Evolutionary conservation across 2,113 vertebrate species (phyloP), one percentile per base, ranked within the genome.

Genomic region (Sturnus vulgaris): DNA sequence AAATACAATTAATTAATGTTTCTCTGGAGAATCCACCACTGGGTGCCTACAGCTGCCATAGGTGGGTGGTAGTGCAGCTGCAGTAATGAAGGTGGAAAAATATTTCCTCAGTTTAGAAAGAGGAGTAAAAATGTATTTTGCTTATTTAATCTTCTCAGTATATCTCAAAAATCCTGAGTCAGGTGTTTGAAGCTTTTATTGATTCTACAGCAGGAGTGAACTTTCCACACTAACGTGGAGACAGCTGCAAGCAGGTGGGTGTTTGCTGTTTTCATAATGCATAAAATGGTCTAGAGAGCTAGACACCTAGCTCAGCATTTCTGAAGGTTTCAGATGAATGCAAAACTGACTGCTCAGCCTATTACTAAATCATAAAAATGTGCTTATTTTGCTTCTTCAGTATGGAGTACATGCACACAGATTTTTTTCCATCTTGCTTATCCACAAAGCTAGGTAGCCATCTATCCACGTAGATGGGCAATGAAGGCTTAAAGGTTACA

Each of bases 301-400:
- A 94, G 87, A 92, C 40, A 81, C 21, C 76, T 80, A 77, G 82
- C 63, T 95, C 94, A 95, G 92, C 93, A 75, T 71, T 92, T 93
- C 82, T 70, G 50, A 86, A 79, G 75, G 66, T 82, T 95, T 95
- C 46, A 35, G 18, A 59, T 40, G 57, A 91, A 61, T 75, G 60
- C 52, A 90, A 83, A 93, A 66, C 47, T 88, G 60, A 56, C 63
- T 94, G 55, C 75, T 88, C 75, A 90, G 68, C 47, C 90, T 68
- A 25, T 82, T 90, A 70, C 35, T 89, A 94, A 80, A 66, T 83
- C 87, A 77, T 37, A 90, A 50, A 95, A 70, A 82, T 82, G 30
- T 88, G 71, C 85, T 90, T 90, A 49, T 90, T 90, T 88, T 86
- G 11, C 76, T 81, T 52, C 30, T 70, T 79, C 27, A 8, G 33